phyloP scores from a whole-genome alignment of 2,888 invertebrate species.

The Frankliniella fusca region DNA sequence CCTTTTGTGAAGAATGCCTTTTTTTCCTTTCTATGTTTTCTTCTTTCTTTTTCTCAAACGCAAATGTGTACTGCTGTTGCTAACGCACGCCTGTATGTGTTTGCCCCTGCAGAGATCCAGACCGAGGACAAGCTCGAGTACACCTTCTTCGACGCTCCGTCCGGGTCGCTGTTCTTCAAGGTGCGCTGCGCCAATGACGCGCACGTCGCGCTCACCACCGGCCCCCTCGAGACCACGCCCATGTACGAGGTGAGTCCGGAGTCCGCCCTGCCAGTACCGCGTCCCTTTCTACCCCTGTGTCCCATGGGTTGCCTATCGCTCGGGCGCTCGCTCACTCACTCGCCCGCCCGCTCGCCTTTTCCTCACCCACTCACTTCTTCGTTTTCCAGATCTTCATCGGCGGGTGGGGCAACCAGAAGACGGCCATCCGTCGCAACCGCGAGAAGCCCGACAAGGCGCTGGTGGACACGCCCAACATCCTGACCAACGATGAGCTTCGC shows the following conservation, averaged over 20 bases:
- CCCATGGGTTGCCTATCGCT: background rate
- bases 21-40: background rate
- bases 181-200: constrained; percentile 78
- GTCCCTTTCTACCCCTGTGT: too few relatives aligned
- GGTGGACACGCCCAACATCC: constrained; percentile 65
- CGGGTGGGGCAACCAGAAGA: constrained; percentile 82
- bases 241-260: constrained; percentile 74
- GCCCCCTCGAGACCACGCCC: constrained; percentile 65
- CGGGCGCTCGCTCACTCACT: background rate
- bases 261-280: too few relatives aligned
- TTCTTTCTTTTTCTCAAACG: background rate
- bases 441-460: constrained; percentile 69
- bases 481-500: constrained; percentile 69
- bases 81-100: background rate
- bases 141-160: constrained; percentile 68
- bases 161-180: constrained; percentile 69
- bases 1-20: background rate
- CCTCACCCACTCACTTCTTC: background rate
- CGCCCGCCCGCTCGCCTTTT: too few relatives aligned
- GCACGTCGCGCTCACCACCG: constrained; percentile 72
- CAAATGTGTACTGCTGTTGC: background rate
- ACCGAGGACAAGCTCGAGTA: constrained; percentile 79
- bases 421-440: constrained; percentile 74
- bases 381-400: constrained; percentile 69
- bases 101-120: constrained; percentile 62